Evolutionary conservation across 1,140 invertebrate genomes (phyloP).

Genomic region (Phymastichus coffea): DNA sequence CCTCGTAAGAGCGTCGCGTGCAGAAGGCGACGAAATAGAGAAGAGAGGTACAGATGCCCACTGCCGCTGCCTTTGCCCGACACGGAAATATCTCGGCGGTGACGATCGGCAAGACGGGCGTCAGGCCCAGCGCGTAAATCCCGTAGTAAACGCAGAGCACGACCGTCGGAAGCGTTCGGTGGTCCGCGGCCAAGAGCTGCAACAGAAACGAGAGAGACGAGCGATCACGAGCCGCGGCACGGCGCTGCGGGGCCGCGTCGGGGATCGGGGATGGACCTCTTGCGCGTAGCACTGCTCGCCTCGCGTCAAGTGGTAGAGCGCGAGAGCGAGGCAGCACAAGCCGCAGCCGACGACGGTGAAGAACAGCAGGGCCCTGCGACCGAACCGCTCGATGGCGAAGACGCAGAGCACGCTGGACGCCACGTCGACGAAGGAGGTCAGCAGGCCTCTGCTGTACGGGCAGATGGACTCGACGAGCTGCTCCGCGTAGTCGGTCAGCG

Average conservation of each 20-base stretch:
- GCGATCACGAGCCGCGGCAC: too few relatives aligned
- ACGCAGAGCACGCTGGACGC: constrained; percentile 23
- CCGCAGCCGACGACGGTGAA: constrained; percentile 25
- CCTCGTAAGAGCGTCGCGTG: constrained; percentile 22
- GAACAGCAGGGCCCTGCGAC: constrained; percentile 19
- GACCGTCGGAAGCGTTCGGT: not conserved
- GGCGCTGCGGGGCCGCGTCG: too few relatives aligned
- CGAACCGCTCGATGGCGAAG: constrained; percentile 23
- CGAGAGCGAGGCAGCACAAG: constrained; percentile 27
- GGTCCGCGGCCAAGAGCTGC: not conserved
- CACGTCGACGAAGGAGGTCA: constrained; percentile 10
- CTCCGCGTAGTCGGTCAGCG: constrained; percentile 23
- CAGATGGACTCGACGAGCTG: not conserved
- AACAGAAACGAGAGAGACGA: not conserved
- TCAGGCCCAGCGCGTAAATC: constrained; percentile 30
- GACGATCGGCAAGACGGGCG: constrained; percentile 31
- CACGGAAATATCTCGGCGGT: constrained; percentile 31
- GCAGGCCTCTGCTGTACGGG: not conserved
- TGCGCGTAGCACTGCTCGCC: not conserved
- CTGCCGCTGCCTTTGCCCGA: constrained; percentile 17
- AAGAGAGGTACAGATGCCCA: constrained; percentile 20
- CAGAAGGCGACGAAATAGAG: constrained; percentile 25
- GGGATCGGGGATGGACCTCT: too few relatives aligned
- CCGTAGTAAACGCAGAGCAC: constrained; percentile 30
- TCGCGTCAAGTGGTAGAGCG: constrained; percentile 7